These are phyloP conservation scores for Mormyrus iriodes DNA, from an alignment of 2,113 vertebrate genomes.

Conservation along the genomic window DNA sequence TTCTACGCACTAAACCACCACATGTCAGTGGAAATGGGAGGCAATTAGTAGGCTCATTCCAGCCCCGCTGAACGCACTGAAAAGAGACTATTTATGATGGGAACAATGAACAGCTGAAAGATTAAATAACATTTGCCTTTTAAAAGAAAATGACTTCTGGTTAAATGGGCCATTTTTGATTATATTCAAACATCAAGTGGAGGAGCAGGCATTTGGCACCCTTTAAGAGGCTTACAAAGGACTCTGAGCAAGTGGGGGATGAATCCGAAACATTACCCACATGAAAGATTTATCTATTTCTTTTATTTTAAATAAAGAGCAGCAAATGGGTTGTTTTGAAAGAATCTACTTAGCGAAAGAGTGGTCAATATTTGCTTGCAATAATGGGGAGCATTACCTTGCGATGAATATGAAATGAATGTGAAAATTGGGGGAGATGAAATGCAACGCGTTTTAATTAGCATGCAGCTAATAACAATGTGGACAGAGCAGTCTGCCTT, in stretches of 20 bases:
- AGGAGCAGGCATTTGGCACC: constrained; percentile 87
- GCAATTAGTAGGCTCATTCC: constrained; percentile 99
- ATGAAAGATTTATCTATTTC: constrained; percentile 81
- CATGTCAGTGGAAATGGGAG: constrained; percentile 99
- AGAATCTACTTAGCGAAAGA: constrained; percentile 78
- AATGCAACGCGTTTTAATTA: constrained; percentile 26
- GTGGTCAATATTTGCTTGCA: constrained; percentile 75
- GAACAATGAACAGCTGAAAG: constrained; percentile 99
- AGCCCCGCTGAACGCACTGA: constrained; percentile 99
- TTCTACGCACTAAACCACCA: constrained; percentile 99
- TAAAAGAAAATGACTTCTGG: constrained; percentile 99
- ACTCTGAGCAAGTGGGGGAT: constrained; percentile 71
- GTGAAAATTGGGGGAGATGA: constrained; percentile 35
- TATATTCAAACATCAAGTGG: constrained; percentile 99
- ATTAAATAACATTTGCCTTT: constrained; percentile 99
- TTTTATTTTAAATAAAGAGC: constrained; percentile 73
- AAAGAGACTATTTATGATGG: constrained; percentile 99
- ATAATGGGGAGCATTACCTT: constrained; percentile 42
- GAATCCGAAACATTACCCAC: constrained; percentile 83
- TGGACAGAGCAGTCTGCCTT: neutral
- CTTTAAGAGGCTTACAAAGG: constrained; percentile 75
- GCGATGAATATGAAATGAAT: constrained; percentile 12
- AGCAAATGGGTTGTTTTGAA: constrained; percentile 30
- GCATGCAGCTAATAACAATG: constrained; percentile 14
- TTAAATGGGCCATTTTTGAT: constrained; percentile 99